Base-by-base conservation (phyloP, 2,797 vertebrate genomes). In the Melanotaenia boesemani region DNA sequence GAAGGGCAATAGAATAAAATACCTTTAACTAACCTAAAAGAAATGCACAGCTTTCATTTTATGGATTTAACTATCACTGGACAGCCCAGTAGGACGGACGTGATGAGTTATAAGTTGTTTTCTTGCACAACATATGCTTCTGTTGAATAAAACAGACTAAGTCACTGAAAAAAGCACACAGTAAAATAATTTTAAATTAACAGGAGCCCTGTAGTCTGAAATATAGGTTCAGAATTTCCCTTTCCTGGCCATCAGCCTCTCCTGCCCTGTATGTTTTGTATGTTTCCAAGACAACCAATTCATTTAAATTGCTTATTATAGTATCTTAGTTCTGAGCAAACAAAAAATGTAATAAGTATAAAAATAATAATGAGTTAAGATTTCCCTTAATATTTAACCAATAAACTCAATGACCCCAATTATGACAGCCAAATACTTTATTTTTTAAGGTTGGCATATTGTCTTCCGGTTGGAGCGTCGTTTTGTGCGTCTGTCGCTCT, bases 381-480 rank as follows among this genome's bases (percentile, higher is more conserved):
- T 16, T 28, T 22, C 6, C 26, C 7, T 9, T 26, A 12, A 13
- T 30, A 22, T 46, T 24, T 1, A 71, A 5, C 24, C 57, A 6
- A 15, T 52, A 28, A 57, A 3, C 24, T 26, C 20, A 15, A 22
- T 18, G 39, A 16, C 12, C 16, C 7, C 10, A 8, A 34, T 10
- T 6, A 6, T 12, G 5, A 12, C 2, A 2, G 0, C 1, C 10
- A 55, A 4, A 1, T 1, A 2, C 12, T 86, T 90, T 88, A 85
- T 80, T 86, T 72, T 56, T 12, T 18, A 28, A 58, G 10, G 9
- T 1, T 2, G 0, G 2, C 7, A 7, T 3, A 0, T 5, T 54
- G n/a, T 30, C 0, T 86, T 82, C 85, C 86, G 70, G 59, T 56
- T 3, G 9, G 34, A 13, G 11, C 28, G 15, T 30, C 6, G 54